A percentile compares a stretch with the other conserved stretches of the same genome.
These are phyloP conservation scores for Ceratitis capitata DNA, from an alignment of 1,140 invertebrate genomes.

Conservation along the genomic window DNA sequence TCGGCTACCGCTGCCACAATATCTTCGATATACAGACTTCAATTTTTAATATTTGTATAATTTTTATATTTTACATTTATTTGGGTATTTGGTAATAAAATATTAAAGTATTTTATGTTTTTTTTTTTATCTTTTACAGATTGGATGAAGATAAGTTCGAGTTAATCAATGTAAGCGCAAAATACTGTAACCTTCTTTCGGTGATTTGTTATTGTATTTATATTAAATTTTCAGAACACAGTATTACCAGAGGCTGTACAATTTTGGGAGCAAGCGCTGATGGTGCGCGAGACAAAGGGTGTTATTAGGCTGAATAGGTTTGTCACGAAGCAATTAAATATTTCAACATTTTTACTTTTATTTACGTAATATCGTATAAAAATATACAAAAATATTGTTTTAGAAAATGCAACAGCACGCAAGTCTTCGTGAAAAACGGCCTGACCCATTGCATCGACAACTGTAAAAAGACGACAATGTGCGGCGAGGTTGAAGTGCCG, in stretches of 20 bases:
- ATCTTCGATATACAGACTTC: too few relatives aligned
- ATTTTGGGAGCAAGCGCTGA: conserved; percentile 92
- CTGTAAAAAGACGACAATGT: conserved; percentile 88
- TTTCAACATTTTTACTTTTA: not conserved
- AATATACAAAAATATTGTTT: conserved; percentile 47
- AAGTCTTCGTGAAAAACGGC: conserved; percentile 84
- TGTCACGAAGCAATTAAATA: conserved; percentile 55
- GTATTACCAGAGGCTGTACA: conserved; percentile 89
- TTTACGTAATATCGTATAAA: not conserved
- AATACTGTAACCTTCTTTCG: not conserved
- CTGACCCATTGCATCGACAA: conserved; percentile 88
- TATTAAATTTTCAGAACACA: conserved; percentile 74
- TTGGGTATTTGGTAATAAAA: too few relatives aligned
- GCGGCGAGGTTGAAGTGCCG: conserved; percentile 93
- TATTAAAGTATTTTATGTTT: too few relatives aligned
- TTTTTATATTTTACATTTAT: too few relatives aligned
- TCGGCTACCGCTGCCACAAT: too few relatives aligned
- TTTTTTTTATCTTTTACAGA: conserved; percentile 74
- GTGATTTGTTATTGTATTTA: not conserved
- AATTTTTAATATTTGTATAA: too few relatives aligned
- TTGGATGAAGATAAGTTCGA: conserved; percentile 82
- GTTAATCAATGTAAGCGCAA: conserved; percentile 85
- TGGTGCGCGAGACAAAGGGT: conserved; percentile 83
- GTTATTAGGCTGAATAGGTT: conserved; percentile 90
- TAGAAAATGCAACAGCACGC: conserved; percentile 83